Evolutionary conservation across 1,140 invertebrate species (phyloP).

Genomic region (Megalopta genalis): DNA sequence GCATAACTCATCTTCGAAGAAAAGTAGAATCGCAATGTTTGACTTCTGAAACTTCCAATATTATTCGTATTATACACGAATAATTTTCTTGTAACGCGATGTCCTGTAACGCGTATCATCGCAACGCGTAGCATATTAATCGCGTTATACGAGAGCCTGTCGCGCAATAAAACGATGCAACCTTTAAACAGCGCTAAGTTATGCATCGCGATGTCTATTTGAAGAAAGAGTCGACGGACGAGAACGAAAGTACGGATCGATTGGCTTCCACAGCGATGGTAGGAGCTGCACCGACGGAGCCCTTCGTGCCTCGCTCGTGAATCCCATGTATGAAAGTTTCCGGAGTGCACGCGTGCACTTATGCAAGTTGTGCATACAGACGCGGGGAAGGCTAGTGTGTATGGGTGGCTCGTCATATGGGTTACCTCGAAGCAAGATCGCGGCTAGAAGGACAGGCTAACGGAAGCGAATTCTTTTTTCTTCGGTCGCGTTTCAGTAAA

Average conservation of each 20-base stretch:
- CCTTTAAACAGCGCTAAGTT: too few species aligned
- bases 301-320: slow-evolving; percentile 16
- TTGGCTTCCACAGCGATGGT: slow-evolving; percentile 36
- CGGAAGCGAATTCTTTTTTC: slow-evolving; percentile 32
- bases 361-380: slow-evolving; percentile 14
- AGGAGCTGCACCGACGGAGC: not conserved
- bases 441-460: slow-evolving; percentile 41
- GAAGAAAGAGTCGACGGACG: slow-evolving; percentile 18
- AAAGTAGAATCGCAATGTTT: too few species aligned
- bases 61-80: too few species aligned
- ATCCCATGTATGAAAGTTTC: slow-evolving; percentile 26
- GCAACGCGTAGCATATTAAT: too few species aligned
- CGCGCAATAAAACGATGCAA: too few species aligned
- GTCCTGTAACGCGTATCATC: too few species aligned
- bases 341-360: not conserved
- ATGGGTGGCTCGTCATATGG: slow-evolving; percentile 49
- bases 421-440: slow-evolving; percentile 45
- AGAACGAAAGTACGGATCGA: slow-evolving; percentile 47
- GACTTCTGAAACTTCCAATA: too few species aligned
- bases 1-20: too few species aligned
- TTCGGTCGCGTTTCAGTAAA: slow-evolving; percentile 40
- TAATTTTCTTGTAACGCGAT: too few species aligned
- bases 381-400: not conserved
- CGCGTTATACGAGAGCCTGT: too few species aligned
- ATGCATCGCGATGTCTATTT: not conserved